Evolutionary conservation across 2,797 vertebrate genomes (phyloP).

Genomic region (Melanotaenia trifasciata): DNA sequence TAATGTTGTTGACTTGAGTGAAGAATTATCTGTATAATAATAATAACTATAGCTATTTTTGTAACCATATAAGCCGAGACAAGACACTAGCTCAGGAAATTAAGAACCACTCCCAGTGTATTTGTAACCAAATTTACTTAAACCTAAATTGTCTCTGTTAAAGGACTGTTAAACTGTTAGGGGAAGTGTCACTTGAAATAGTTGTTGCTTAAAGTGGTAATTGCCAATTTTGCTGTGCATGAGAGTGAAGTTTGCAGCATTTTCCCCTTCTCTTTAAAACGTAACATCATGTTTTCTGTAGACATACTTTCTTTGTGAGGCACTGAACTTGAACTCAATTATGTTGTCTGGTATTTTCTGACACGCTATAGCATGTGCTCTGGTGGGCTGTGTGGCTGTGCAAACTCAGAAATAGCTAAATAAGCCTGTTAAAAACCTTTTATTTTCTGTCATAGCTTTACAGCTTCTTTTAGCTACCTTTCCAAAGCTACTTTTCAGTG

Average conservation of each 20-base stretch:
- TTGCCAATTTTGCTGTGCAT: background rate
- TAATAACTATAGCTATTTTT: background rate
- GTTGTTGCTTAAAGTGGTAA: background rate
- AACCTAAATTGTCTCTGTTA: background rate
- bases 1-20: constrained; percentile 9
- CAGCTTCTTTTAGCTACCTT: background rate
- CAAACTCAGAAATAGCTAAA: background rate
- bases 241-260: background rate
- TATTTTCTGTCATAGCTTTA: background rate
- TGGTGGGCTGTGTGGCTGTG: background rate
- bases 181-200: constrained; percentile 7
- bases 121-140: too few species aligned
- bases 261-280: background rate
- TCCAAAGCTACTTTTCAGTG: background rate
- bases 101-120: too few species aligned
- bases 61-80: background rate
- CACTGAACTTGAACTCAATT: background rate
- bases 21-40: constrained; percentile 2
- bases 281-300: background rate
- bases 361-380: background rate
- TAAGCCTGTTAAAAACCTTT: background rate
- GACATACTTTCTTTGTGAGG: constrained; percentile 2
- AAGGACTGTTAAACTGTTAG: background rate
- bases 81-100: too few species aligned
- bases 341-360: background rate